These are phyloP conservation scores for Microplitis demolitor DNA, from an alignment of 1,140 invertebrate species.

Conservation along the genomic window DNA sequence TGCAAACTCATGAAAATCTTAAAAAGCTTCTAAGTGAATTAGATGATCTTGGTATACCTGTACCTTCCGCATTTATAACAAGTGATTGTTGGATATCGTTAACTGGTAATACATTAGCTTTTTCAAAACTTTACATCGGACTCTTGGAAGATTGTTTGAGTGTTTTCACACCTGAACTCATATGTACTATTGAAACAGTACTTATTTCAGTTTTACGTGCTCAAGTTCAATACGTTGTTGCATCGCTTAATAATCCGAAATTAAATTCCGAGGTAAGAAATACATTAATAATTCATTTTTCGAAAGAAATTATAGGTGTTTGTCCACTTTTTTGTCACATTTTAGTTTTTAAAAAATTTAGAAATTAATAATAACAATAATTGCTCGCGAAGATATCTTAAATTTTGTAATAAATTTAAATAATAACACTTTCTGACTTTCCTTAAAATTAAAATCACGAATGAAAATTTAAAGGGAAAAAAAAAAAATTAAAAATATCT, in stretches of 20 bases:
- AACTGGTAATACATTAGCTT: slow-evolving; percentile 73
- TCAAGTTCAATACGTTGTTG: slow-evolving; percentile 70
- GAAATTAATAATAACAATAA: too few relatives aligned
- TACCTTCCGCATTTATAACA: slow-evolving; percentile 49
- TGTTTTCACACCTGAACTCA: slow-evolving; percentile 68
- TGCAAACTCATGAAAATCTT: slow-evolving; percentile 64
- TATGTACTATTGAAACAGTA: slow-evolving; percentile 67
- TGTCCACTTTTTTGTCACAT: too few relatives aligned
- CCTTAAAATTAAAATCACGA: too few relatives aligned
- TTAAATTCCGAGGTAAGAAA: slow-evolving; percentile 64
- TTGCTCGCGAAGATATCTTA: too few relatives aligned
- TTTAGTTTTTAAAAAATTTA: too few relatives aligned
- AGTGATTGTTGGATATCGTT: slow-evolving; percentile 73
- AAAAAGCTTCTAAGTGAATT: slow-evolving; percentile 59
- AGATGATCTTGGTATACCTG: slow-evolving; percentile 56
- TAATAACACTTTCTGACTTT: too few relatives aligned
- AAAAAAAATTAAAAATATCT: too few relatives aligned
- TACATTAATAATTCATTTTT: slow-evolving; percentile 18
- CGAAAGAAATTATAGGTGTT: slow-evolving; percentile 8
- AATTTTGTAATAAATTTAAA: too few relatives aligned
- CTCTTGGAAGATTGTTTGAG: slow-evolving; percentile 73
- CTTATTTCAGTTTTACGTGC: slow-evolving; percentile 70
- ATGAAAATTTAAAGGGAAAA: too few relatives aligned
- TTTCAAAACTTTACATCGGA: slow-evolving; percentile 70
- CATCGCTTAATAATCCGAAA: slow-evolving; percentile 65